A percentile compares a stretch with the other conserved stretches of the same genome.
These are phyloP conservation scores for Penaeus chinensis DNA, from an alignment of 1,140 invertebrate species.

Conservation along the genomic window DNA sequence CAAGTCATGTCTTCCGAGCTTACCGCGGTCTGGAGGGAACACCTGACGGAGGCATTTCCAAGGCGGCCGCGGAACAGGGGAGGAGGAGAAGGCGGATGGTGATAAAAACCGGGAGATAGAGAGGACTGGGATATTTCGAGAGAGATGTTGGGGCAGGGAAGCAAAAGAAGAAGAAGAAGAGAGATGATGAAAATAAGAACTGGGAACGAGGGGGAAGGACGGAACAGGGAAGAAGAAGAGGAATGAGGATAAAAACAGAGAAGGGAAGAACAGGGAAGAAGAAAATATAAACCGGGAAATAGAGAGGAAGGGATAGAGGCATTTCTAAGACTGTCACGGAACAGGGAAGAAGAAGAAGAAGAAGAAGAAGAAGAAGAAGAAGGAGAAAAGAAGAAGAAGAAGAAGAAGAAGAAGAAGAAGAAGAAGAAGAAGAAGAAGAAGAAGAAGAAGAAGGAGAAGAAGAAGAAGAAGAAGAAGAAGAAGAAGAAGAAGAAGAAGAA, in stretches of 20 bases:
- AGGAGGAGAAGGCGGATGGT: no score
- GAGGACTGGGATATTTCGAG: background rate
- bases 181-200: background rate
- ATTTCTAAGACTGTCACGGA: background rate
- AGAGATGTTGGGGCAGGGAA: background rate
- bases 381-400: background rate
- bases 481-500: background rate
- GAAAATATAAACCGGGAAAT: background rate
- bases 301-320: slow-evolving; percentile 17
- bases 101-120: background rate
- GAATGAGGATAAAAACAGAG: background rate
- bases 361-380: background rate
- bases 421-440: background rate
- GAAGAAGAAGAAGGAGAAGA: background rate
- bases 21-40: no score
- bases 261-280: background rate
- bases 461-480: background rate
- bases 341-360: background rate
- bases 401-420: background rate
- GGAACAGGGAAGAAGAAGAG: background rate
- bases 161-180: background rate
- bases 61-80: no score
- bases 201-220: background rate
- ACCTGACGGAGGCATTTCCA: no score
- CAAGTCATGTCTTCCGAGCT: no score